Percentiles rank a stretch among this genome's conserved stretches.
Conservation (phyloP, 1,140 invertebrate genomes). For the Magallana angulata region DNA sequence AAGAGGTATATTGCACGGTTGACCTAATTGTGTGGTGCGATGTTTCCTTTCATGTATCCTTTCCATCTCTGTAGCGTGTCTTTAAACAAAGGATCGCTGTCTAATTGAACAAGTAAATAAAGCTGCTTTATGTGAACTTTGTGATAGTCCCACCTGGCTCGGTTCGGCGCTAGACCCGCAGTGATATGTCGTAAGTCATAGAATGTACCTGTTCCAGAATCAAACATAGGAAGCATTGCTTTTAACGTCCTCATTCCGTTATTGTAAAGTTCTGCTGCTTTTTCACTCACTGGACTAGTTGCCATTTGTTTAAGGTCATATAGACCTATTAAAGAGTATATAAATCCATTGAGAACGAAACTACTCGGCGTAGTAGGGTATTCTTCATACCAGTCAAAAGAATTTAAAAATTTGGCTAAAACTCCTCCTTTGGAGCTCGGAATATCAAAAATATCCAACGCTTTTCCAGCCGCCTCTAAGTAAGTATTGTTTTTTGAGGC, state of each 20-base stretch:
- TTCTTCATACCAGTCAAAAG: conserved; percentile 96
- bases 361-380: conserved; percentile 97
- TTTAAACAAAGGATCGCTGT: conserved; percentile 87
- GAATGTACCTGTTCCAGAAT: conserved; percentile 96
- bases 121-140: conserved; percentile 98
- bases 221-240: conserved; percentile 93
- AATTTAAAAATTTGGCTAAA: conserved; percentile 88
- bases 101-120: conserved; percentile 92
- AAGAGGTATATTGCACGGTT: no score
- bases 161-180: conserved; percentile 90
- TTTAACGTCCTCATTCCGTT: conserved; percentile 94
- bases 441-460: conserved; percentile 89
- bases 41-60: conserved; percentile 92
- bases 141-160: conserved; percentile 96
- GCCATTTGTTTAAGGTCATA: conserved; percentile 90
- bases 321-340: conserved; percentile 97
- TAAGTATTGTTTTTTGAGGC: conserved; percentile 88
- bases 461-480: conserved; percentile 89
- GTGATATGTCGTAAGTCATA: conserved; percentile 98
- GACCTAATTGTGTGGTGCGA: conserved; percentile 75
- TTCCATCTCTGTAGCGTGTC: conserved; percentile 95
- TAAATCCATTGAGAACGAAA: conserved; percentile 99
- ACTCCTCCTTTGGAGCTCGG: conserved; percentile 87
- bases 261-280: conserved; percentile 85
- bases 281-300: conserved; percentile 57